phyloP scores from a whole-genome alignment of 2,888 invertebrate genomes.

The Nemotelus nigrinus region DNA sequence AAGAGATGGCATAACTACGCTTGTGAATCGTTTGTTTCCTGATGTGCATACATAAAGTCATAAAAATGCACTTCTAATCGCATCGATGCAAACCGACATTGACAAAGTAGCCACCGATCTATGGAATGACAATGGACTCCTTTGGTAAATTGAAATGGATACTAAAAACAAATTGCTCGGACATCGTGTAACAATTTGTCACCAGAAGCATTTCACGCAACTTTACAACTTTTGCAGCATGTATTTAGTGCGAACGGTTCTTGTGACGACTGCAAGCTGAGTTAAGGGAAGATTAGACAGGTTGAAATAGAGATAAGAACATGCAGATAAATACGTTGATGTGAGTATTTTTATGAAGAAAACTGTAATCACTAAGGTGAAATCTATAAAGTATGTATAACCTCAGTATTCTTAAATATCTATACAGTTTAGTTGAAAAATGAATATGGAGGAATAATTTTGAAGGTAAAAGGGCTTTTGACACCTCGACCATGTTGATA shows the following conservation, averaged over 20 bases:
- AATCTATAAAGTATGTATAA: no score
- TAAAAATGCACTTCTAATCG: slow-evolving; percentile 45
- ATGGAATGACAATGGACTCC: slow-evolving; percentile 47
- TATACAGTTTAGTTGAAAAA: no score
- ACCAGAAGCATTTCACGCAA: slow-evolving; percentile 46
- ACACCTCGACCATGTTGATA: no score
- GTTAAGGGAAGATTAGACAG: no score
- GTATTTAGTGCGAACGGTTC: slow-evolving; percentile 20
- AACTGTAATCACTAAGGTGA: no score
- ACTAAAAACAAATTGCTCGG: slow-evolving; percentile 51
- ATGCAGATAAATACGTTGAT: no score
- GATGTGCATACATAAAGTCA: slow-evolving; percentile 35
- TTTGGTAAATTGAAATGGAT: slow-evolving; percentile 46
- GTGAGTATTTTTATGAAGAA: no score
- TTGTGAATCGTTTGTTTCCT: slow-evolving; percentile 17
- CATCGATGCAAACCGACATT: slow-evolving; percentile 47
- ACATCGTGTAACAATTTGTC: slow-evolving; percentile 59
- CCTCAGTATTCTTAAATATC: no score
- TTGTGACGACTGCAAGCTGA: background rate
- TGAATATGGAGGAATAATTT: no score
- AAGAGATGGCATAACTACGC: slow-evolving; percentile 17
- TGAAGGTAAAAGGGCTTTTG: no score
- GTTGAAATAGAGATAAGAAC: no score
- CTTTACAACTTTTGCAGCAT: slow-evolving; percentile 29
- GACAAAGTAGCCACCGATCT: slow-evolving; percentile 46